Evolutionary conservation across 2,797 vertebrate genomes (phyloP).

Genomic region (Hydrophis major): DNA sequence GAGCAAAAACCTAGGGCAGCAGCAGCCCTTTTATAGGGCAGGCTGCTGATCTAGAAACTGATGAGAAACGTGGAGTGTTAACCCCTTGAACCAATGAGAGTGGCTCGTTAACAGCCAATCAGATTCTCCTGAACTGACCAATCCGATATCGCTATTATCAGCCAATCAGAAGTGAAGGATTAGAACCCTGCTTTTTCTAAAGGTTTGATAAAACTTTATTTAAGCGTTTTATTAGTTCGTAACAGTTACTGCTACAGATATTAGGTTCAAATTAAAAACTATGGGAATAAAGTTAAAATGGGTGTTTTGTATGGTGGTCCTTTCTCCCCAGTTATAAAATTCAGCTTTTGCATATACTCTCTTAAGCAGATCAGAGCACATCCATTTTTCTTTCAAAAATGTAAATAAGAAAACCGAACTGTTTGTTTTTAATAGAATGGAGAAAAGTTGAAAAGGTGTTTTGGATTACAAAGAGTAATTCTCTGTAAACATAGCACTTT

Average conservation of each 20-base stretch:
- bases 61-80: no score
- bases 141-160: no score
- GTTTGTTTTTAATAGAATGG: slow-evolving; percentile 17
- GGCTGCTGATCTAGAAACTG: no score
- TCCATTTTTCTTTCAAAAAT: slow-evolving; percentile 4
- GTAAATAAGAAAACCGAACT: slow-evolving; percentile 36
- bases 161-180: no score
- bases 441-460: background rate
- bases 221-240: no score
- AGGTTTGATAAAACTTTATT: no score
- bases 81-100: no score
- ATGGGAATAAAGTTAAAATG: background rate
- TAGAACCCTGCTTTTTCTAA: no score
- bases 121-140: no score
- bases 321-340: background rate
- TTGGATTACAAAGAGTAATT: slow-evolving; percentile 27
- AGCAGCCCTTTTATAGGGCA: no score
- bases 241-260: background rate
- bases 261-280: background rate
- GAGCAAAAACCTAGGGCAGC: no score
- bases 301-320: background rate
- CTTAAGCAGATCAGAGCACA: slow-evolving; percentile 25
- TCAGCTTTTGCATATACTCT: slow-evolving; percentile 22
- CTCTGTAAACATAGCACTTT: slow-evolving; percentile 10
- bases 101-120: no score